Evolutionary conservation across 1,140 invertebrate species (phyloP).

Genomic region (Idris sp.): DNA sequence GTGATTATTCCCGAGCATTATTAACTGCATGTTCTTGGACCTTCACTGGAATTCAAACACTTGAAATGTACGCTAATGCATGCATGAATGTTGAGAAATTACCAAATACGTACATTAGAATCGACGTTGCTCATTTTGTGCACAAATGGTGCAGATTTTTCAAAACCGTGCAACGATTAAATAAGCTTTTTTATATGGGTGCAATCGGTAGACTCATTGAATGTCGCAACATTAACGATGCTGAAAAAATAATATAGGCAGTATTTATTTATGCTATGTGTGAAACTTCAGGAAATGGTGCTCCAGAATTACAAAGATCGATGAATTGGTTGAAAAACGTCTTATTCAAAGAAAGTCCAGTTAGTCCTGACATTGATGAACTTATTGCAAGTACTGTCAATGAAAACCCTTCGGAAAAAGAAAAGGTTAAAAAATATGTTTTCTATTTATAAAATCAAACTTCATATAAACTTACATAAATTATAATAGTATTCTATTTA

Average conservation of each 20-base stretch:
- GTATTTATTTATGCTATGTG: neutral
- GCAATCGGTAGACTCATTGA: slow-evolving; percentile 5
- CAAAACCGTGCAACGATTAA: neutral
- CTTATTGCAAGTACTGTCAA: too few species aligned
- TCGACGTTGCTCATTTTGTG: slow-evolving; percentile 13
- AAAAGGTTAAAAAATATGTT: too few species aligned
- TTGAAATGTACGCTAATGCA: slow-evolving; percentile 8
- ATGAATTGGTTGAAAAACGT: slow-evolving; percentile 8
- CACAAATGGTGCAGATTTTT: slow-evolving; percentile 20
- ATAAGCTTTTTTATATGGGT: slow-evolving; percentile 14
- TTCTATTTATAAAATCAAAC: too few species aligned
- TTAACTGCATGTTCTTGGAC: slow-evolving; percentile 12
- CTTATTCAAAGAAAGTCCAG: too few species aligned
- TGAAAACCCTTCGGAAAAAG: too few species aligned
- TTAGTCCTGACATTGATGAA: too few species aligned
- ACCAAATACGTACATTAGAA: slow-evolving; percentile 2
- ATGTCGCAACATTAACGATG: neutral
- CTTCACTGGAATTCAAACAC: neutral
- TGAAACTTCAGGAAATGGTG: slow-evolving; percentile 3
- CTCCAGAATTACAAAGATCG: neutral
- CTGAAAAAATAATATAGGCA: neutral
- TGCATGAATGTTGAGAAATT: neutral
- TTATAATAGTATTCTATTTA: too few species aligned
- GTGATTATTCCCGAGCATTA: slow-evolving; percentile 19
- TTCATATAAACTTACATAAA: too few species aligned